Evolutionary conservation across 2,888 invertebrate species (phyloP).

Genomic region (Oligia strigilis): DNA sequence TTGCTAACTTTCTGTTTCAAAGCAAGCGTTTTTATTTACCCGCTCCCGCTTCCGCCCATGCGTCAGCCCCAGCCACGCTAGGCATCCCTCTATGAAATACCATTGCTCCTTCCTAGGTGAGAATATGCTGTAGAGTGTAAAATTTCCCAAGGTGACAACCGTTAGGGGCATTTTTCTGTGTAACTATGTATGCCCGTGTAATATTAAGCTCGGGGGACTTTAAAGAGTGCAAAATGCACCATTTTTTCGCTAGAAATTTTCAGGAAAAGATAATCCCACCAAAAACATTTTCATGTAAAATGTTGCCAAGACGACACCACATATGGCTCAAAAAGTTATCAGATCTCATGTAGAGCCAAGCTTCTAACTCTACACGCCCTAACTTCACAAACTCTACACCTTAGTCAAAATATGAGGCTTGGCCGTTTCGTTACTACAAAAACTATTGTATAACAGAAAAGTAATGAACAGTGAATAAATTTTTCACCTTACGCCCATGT

Average conservation of each 20-base stretch:
- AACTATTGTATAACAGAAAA: too few species aligned
- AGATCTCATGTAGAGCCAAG: too few species aligned
- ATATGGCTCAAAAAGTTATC: too few species aligned
- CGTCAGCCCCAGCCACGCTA: conserved; percentile 44
- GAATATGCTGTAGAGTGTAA: conserved; percentile 83
- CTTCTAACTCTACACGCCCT: too few species aligned
- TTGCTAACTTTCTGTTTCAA: neutral
- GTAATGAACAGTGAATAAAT: too few species aligned
- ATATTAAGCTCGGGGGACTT: conserved; percentile 71
- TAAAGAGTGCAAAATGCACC: conserved; percentile 66
- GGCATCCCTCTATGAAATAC: conserved; percentile 84
- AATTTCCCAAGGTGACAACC: conserved; percentile 82
- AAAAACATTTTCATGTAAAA: too few species aligned
- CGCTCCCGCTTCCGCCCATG: conserved; percentile 31
- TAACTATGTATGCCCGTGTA: conserved; percentile 76
- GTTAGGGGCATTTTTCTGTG: conserved; percentile 78
- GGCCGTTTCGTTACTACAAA: too few species aligned
- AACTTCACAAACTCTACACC: too few species aligned
- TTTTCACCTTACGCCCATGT: too few species aligned
- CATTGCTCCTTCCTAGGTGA: conserved; percentile 78
- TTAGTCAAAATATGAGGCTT: too few species aligned
- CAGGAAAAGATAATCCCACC: conserved; percentile 61
- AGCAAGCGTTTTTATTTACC: neutral
- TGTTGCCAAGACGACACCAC: too few species aligned
- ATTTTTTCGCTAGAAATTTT: conserved; percentile 62